phyloP scores from a whole-genome alignment of 1,140 invertebrate genomes.

The Panulirus ornatus region DNA sequence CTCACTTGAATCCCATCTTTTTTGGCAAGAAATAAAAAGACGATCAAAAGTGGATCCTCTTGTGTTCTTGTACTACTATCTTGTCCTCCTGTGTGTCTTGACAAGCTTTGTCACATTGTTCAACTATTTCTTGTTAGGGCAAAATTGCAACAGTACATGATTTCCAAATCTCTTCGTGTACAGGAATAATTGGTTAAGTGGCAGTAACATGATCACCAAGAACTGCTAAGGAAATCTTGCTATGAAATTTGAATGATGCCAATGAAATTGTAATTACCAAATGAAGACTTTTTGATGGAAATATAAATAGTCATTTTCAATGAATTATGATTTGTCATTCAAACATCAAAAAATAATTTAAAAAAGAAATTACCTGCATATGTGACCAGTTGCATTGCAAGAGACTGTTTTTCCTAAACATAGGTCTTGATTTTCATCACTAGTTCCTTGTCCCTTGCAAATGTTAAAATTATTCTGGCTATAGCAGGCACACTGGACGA shows the following conservation, averaged over 20 bases:
- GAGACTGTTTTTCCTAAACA: not conserved
- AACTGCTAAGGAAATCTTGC: slow-evolving; percentile 21
- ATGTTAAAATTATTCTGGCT: not conserved
- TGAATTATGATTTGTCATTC: slow-evolving; percentile 9
- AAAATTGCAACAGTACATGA: slow-evolving; percentile 15
- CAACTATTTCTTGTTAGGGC: not conserved
- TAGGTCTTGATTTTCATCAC: not conserved
- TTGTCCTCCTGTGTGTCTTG: slow-evolving; percentile 46
- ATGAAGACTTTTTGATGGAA: slow-evolving; percentile 19
- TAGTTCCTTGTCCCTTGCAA: not conserved
- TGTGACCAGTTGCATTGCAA: not conserved
- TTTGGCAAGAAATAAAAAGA: slow-evolving; percentile 53
- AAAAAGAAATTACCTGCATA: slow-evolving; percentile 6
- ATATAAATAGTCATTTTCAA: slow-evolving; percentile 7
- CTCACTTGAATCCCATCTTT: slow-evolving; percentile 29
- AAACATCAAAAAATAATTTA: not conserved
- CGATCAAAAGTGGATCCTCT: slow-evolving; percentile 54
- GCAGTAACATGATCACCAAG: not conserved
- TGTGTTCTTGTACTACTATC: slow-evolving; percentile 52
- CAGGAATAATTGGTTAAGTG: not conserved
- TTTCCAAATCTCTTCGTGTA: slow-evolving; percentile 9
- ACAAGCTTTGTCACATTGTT: slow-evolving; percentile 9
- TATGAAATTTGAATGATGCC: slow-evolving; percentile 3
- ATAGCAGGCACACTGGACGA: slow-evolving; percentile 39
- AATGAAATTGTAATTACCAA: slow-evolving; percentile 12